Conservation (phyloP, 1,140 invertebrate genomes). For the Drosophila albomicans region DNA sequence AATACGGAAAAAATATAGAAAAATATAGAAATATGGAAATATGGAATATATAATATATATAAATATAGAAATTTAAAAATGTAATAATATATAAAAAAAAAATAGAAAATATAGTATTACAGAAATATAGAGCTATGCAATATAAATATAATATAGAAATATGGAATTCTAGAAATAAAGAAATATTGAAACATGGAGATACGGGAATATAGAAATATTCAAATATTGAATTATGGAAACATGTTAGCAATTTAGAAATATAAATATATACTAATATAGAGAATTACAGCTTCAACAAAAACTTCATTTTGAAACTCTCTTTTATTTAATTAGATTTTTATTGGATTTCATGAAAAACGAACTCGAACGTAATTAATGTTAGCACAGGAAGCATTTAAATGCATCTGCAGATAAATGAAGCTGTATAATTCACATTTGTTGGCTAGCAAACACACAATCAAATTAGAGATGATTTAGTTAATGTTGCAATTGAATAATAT, state of each 20-base stretch:
- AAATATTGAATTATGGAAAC: too few species aligned
- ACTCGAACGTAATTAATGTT: constrained; percentile 58
- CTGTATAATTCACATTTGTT: neutral
- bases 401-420: neutral
- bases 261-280: neutral
- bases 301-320: constrained; percentile 13
- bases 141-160: too few species aligned
- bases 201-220: too few species aligned
- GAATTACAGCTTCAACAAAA: constrained; percentile 31
- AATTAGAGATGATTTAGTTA: constrained; percentile 18
- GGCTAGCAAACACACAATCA: constrained; percentile 7
- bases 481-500: constrained; percentile 12
- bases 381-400: constrained; percentile 24
- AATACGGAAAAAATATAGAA: neutral
- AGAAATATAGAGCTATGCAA: too few species aligned
- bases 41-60: neutral
- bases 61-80: neutral
- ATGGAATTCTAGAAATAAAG: too few species aligned
- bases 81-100: neutral
- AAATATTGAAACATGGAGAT: too few species aligned
- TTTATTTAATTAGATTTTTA: constrained; percentile 20
- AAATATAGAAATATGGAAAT: neutral
- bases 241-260: neutral
- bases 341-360: constrained; percentile 52
- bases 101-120: too few species aligned